A percentile compares a stretch with the other conserved stretches of the same genome.
phyloP scores from a whole-genome alignment of 2,113 vertebrate genomes.

The Pongo abelii region DNA sequence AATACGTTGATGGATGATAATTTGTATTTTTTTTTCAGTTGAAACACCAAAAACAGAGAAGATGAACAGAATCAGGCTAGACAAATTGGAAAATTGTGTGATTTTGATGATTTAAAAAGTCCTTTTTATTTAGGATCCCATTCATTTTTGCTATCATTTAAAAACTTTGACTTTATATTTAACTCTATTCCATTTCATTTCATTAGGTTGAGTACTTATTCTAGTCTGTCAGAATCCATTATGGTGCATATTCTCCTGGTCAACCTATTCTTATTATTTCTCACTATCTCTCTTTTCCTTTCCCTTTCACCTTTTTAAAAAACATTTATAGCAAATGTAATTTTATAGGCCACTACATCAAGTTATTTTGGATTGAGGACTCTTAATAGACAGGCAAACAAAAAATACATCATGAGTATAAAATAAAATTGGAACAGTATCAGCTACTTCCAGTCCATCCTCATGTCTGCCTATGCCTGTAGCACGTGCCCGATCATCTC shows the following conservation, averaged over 20 bases:
- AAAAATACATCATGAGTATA: not conserved
- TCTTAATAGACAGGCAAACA: not conserved
- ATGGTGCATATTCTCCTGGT: not conserved
- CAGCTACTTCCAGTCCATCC: rapidly evolving
- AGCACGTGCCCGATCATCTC: too few species aligned
- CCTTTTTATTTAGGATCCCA: not conserved
- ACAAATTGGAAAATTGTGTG: not conserved
- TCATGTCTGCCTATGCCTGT: not conserved
- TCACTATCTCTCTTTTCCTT: not conserved
- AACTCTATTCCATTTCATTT: not conserved
- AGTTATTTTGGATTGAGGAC: not conserved
- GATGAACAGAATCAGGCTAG: not conserved
- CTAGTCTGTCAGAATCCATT: not conserved
- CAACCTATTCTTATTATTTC: not conserved
- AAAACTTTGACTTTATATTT: constrained; percentile 18
- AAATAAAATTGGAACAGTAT: not conserved
- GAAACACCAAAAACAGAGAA: not conserved
- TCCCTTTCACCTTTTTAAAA: not conserved
- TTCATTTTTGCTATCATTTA: not conserved
- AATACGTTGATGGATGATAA: not conserved
- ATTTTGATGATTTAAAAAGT: not conserved
- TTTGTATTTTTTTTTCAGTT: not conserved
- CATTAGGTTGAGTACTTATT: not conserved
- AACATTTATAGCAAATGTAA: not conserved
- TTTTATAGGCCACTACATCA: not conserved